Evolutionary conservation across 2,797 vertebrate species (phyloP).

Genomic region (Scyliorhinus canicula): DNA sequence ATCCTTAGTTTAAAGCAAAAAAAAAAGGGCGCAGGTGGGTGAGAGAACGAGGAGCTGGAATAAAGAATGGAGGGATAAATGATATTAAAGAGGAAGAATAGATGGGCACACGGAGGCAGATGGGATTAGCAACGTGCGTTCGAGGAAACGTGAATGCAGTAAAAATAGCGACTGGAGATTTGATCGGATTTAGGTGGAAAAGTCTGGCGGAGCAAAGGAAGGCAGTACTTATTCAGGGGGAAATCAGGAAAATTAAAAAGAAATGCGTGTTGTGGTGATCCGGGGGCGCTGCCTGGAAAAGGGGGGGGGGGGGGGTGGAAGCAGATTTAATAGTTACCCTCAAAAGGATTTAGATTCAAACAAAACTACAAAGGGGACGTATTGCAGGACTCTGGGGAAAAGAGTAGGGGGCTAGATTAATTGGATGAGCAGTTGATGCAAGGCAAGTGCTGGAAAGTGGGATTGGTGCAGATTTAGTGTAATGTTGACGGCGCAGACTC

Average conservation of each 20-base stretch:
- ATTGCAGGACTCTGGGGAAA: background rate
- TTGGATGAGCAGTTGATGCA: too few species aligned
- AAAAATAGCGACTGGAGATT: background rate
- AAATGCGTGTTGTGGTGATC: background rate
- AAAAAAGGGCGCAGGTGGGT: background rate
- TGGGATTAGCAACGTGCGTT: background rate
- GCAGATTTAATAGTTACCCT: background rate
- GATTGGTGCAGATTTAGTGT: too few species aligned
- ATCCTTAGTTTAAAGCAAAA: background rate
- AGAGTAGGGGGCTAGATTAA: background rate
- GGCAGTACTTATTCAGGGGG: too few species aligned
- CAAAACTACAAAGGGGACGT: too few species aligned
- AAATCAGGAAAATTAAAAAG: background rate
- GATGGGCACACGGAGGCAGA: background rate
- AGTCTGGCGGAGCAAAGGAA: background rate
- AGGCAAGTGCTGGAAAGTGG: too few species aligned
- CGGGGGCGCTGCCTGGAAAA: background rate
- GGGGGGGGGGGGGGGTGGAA: too few species aligned
- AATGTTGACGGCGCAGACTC: too few species aligned
- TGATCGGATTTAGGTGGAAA: background rate
- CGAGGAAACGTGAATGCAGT: background rate
- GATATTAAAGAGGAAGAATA: background rate
- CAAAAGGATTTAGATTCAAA: too few species aligned
- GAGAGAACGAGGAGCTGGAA: background rate
- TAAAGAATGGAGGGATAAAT: background rate